A percentile compares a stretch with the other conserved stretches of the same genome.
Evolutionary conservation across 2,888 invertebrate species (phyloP).

Genomic region (Tryphoninae sp.): DNA sequence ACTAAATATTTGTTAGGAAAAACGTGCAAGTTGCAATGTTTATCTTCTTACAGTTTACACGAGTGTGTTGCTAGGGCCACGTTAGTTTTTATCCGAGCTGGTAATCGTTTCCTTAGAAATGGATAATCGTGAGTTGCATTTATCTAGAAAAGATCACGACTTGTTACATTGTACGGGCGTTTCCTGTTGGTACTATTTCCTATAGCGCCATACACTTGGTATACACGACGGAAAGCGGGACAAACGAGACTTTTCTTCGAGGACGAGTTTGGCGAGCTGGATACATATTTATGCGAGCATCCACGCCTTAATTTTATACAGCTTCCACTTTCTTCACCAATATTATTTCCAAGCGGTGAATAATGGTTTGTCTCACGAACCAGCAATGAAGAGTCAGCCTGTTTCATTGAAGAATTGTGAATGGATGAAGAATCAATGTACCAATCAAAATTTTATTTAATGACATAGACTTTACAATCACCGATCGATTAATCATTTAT

Average conservation of each 20-base stretch:
- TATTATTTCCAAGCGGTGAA: background rate
- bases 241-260: constrained; percentile 50
- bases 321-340: background rate
- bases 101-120: background rate
- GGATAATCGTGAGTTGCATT: background rate
- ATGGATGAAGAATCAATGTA: too few relatives aligned
- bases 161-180: background rate
- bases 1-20: too few relatives aligned
- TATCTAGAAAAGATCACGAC: background rate
- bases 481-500: too few relatives aligned
- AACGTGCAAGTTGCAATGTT: too few relatives aligned
- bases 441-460: too few relatives aligned
- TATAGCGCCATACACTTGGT: background rate
- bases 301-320: background rate
- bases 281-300: background rate
- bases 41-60: background rate
- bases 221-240: constrained; percentile 50
- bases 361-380: background rate
- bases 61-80: background rate
- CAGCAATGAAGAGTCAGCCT: too few relatives aligned
- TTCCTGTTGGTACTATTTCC: background rate
- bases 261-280: constrained; percentile 27
- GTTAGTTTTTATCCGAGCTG: background rate
- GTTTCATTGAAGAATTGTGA: too few relatives aligned
- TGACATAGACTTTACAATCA: too few relatives aligned